Conservation (phyloP, 2,888 invertebrate genomes). For the Nowickia ferox region DNA sequence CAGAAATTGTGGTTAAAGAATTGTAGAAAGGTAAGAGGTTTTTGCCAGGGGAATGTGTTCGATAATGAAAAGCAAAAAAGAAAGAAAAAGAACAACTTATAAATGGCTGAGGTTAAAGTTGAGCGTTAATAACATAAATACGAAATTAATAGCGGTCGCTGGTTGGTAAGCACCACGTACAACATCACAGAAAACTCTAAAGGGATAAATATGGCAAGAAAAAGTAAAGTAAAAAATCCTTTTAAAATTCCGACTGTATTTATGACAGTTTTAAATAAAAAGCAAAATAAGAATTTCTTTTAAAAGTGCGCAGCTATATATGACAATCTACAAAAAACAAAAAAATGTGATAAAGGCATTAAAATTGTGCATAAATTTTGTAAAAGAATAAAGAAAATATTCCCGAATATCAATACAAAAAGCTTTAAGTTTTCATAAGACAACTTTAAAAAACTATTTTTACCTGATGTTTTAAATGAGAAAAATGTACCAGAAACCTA, state of each 20-base stretch:
- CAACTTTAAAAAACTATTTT: slow-evolving; percentile 22
- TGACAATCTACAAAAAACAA: slow-evolving; percentile 37
- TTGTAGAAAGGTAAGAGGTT: not conserved
- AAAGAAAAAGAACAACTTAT: slow-evolving; percentile 49
- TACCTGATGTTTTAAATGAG: slow-evolving; percentile 54
- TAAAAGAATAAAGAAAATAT: slow-evolving; percentile 26
- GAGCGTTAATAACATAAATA: slow-evolving; percentile 68
- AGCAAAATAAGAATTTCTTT: too few relatives aligned
- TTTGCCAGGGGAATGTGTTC: slow-evolving; percentile 1
- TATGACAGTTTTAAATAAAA: slow-evolving; percentile 37
- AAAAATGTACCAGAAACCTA: slow-evolving; percentile 21
- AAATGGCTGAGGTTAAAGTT: slow-evolving; percentile 55
- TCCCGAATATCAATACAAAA: slow-evolving; percentile 54
- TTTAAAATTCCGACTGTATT: not conserved
- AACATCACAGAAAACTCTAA: slow-evolving; percentile 7
- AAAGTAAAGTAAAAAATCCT: not conserved
- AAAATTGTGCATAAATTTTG: slow-evolving; percentile 37
- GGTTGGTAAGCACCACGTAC: slow-evolving; percentile 21
- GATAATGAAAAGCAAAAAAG: slow-evolving; percentile 26
- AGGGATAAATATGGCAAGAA: not conserved
- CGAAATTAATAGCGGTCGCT: slow-evolving; percentile 64
- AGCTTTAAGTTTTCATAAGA: slow-evolving; percentile 45
- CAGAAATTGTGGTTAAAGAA: slow-evolving; percentile 9
- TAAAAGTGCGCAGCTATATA: not conserved
- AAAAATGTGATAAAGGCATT: slow-evolving; percentile 41